Conservation (phyloP, 2,113 vertebrate genomes). For the Canis aureus region DNA sequence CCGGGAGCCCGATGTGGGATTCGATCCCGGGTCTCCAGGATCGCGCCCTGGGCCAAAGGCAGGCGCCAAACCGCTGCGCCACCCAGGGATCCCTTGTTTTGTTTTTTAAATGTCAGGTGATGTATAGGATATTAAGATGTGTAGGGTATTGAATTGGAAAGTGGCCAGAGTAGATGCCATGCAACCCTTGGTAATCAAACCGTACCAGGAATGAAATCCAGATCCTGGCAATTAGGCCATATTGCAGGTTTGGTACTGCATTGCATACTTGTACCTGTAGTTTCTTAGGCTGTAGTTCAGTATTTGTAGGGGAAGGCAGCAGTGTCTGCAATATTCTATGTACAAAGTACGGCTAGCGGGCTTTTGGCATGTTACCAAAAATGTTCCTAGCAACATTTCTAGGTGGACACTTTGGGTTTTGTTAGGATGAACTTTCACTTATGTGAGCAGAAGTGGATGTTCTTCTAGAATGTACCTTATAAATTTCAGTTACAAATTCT, state of each 20-base stretch:
- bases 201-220: constrained; percentile 53
- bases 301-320: constrained; percentile 74
- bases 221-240: background rate
- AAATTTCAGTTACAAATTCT: constrained; percentile 72
- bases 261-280: constrained; percentile 81
- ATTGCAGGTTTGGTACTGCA: constrained; percentile 71
- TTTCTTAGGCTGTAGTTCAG: constrained; percentile 75
- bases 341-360: constrained; percentile 58
- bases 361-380: constrained; percentile 26
- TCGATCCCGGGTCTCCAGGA: too few relatives aligned
- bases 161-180: background rate
- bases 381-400: background rate
- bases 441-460: constrained; percentile 4
- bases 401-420: background rate
- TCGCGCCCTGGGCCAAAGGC: too few relatives aligned
- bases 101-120: background rate
- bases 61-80: too few relatives aligned
- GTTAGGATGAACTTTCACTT: constrained; percentile 11
- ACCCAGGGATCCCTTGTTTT: too few relatives aligned
- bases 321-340: constrained; percentile 76
- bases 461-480: constrained; percentile 45
- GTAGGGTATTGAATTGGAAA: constrained; percentile 1
- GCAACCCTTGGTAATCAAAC: constrained; percentile 5
- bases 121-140: background rate
- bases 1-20: too few relatives aligned